Evolutionary conservation across 2,113 vertebrate genomes (phyloP).

Genomic region (Muntiacus muntjak): DNA sequence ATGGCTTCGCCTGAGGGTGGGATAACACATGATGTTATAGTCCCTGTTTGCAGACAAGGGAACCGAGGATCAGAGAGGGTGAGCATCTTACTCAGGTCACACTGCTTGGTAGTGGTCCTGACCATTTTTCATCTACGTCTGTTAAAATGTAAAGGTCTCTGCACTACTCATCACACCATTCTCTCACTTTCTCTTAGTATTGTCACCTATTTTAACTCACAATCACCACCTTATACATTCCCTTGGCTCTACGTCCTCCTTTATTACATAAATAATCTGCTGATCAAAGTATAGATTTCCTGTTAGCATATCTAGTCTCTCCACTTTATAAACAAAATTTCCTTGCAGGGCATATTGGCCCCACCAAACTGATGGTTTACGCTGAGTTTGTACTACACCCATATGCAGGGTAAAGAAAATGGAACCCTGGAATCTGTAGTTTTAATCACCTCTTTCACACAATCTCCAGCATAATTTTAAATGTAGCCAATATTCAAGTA

Average conservation of each 20-base stretch:
- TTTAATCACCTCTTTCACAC: neutral
- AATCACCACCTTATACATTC: neutral
- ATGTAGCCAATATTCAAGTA: neutral
- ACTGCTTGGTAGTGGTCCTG: neutral
- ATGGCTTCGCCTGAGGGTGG: neutral
- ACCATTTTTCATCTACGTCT: neutral
- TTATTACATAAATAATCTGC: neutral
- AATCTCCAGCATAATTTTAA: neutral
- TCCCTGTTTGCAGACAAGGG: neutral
- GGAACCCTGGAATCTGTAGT: neutral
- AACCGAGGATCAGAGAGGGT: neutral
- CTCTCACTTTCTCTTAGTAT: neutral
- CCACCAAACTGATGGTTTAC: neutral
- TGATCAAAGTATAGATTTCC: neutral
- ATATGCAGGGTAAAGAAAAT: neutral
- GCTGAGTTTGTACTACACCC: neutral
- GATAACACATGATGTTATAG: neutral
- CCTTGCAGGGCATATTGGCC: rapidly evolving
- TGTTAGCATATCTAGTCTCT: neutral
- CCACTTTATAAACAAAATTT: neutral
- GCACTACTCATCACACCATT: neutral
- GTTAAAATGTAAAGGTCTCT: neutral
- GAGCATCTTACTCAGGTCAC: neutral
- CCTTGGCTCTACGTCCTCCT: neutral
- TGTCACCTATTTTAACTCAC: neutral